phyloP scores from a whole-genome alignment of 2,113 vertebrate species.

The Neofelis nebulosa region DNA sequence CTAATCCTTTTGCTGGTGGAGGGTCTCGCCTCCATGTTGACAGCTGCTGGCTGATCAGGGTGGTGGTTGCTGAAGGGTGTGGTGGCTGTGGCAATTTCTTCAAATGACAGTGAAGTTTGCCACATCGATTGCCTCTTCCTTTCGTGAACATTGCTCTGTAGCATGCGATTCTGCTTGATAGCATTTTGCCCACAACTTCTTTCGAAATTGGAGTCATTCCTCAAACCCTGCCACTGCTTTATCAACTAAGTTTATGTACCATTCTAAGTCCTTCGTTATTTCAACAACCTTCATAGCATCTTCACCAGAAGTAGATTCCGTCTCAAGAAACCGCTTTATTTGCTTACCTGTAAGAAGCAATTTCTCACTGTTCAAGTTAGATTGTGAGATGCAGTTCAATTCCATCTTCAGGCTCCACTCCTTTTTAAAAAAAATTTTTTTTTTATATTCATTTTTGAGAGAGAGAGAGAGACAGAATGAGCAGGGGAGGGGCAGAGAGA shows the following conservation, averaged over 20 bases:
- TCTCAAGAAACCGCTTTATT: background rate
- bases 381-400: background rate
- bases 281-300: background rate
- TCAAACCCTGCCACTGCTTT: background rate
- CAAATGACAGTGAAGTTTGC: background rate
- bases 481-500: too few species aligned
- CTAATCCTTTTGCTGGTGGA: background rate
- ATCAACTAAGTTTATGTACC: background rate
- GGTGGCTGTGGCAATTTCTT: background rate
- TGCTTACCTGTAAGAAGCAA: background rate
- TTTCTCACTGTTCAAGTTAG: background rate
- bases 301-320: background rate
- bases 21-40: background rate
- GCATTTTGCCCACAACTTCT: background rate
- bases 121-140: background rate
- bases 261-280: background rate
- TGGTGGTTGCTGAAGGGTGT: background rate
- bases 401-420: background rate
- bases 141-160: background rate
- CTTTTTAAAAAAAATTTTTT: background rate
- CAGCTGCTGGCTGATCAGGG: background rate
- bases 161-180: background rate
- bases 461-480: too few species aligned
- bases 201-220: background rate
- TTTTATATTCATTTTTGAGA: too few species aligned